Conservation (phyloP, 1,140 invertebrate species). For the Nixonia krombeini region DNA sequence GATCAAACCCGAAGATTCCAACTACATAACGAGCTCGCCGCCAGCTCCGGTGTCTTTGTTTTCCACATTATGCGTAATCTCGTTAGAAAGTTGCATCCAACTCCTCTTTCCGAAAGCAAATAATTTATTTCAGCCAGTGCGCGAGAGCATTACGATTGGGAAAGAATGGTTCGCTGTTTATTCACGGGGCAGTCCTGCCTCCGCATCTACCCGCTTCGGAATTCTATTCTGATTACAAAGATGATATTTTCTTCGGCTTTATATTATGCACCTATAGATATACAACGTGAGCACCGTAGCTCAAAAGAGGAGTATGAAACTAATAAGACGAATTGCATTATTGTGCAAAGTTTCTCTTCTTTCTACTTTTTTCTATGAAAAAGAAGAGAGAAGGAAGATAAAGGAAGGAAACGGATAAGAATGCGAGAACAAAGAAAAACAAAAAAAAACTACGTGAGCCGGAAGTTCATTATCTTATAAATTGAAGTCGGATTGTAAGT, state of each 20-base stretch:
- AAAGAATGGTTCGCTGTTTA: slow-evolving; percentile 5
- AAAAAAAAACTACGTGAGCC: background rate
- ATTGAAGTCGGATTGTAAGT: slow-evolving; percentile 1
- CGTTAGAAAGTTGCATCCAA: slow-evolving; percentile 17
- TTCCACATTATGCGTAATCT: slow-evolving; percentile 15
- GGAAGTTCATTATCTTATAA: slow-evolving; percentile 13
- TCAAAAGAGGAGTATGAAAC: background rate
- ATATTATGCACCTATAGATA: background rate
- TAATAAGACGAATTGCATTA: slow-evolving; percentile 12
- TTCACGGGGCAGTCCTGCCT: background rate
- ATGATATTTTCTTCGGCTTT: background rate
- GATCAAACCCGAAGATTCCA: background rate
- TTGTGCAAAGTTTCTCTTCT: background rate
- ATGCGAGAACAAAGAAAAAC: background rate
- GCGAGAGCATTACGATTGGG: slow-evolving; percentile 6
- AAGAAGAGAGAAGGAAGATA: background rate
- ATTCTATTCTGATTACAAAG: background rate
- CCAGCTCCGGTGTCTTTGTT: slow-evolving; percentile 1
- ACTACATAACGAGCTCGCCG: too few species aligned
- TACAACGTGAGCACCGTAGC: background rate
- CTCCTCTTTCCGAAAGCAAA: slow-evolving; percentile 8
- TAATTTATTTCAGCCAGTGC: slow-evolving; percentile 24
- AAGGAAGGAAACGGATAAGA: too few species aligned
- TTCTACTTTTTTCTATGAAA: background rate
- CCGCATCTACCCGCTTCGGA: background rate